phyloP scores from a whole-genome alignment of 2,888 invertebrate species.

The Parthenolecanium corni region DNA sequence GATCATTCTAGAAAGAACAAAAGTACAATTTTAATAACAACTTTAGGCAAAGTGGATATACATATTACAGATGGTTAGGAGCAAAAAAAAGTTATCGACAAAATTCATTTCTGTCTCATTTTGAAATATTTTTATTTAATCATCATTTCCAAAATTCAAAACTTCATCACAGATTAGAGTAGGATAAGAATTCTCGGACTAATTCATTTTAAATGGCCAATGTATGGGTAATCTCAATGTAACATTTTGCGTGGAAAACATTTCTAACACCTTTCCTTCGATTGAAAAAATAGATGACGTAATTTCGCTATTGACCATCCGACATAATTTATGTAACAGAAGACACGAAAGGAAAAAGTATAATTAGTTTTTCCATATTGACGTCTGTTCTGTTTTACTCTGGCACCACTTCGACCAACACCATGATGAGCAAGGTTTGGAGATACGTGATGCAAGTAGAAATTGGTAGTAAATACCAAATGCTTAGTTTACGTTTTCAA shows the following conservation, averaged over 20 bases:
- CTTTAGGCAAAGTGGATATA: background rate
- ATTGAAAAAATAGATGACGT: no score
- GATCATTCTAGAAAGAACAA: constrained; percentile 57
- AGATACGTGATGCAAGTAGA: constrained; percentile 16
- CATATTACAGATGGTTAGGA: background rate
- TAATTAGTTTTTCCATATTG: background rate
- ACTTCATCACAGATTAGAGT: no score
- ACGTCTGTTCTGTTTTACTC: background rate
- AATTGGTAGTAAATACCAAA: background rate
- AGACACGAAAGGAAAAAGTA: background rate
- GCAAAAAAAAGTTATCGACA: background rate
- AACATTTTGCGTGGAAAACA: no score
- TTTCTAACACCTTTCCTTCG: no score
- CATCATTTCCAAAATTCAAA: no score
- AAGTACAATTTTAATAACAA: background rate
- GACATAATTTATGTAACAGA: background rate
- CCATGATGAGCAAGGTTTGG: constrained; percentile 1
- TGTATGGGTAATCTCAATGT: no score
- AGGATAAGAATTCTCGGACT: no score
- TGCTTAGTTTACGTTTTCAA: no score
- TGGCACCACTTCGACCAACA: constrained; percentile 20
- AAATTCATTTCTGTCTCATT: no score
- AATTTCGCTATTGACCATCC: no score
- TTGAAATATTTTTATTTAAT: no score
- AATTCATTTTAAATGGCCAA: no score